Evolutionary conservation across 2,797 vertebrate species (phyloP).

Genomic region (Hapalemur alaotrensis): DNA sequence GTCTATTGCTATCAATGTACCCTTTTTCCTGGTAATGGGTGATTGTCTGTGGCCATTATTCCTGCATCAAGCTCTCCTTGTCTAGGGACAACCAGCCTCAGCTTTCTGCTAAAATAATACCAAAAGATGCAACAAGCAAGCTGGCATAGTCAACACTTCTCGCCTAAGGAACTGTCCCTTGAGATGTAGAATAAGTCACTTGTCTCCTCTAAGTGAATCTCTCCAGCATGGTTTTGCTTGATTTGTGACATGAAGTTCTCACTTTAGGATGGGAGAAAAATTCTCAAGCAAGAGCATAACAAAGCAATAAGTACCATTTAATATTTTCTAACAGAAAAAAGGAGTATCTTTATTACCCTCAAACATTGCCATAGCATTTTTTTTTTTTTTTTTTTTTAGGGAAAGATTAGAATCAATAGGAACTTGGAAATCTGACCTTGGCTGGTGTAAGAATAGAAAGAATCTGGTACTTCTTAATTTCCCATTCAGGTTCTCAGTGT

Average conservation of each 20-base stretch:
- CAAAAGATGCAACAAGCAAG: neutral
- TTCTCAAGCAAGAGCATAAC: neutral
- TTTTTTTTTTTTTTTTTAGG: neutral
- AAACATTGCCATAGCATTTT: neutral
- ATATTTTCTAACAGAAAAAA: constrained; percentile 32
- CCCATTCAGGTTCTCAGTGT: constrained; percentile 62
- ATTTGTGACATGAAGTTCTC: neutral
- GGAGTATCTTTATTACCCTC: constrained; percentile 14
- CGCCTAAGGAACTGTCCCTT: neutral
- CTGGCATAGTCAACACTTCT: neutral
- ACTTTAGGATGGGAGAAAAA: neutral
- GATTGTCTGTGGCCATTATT: neutral
- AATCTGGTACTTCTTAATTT: constrained; percentile 63
- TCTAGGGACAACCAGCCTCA: neutral
- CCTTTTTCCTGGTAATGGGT: neutral
- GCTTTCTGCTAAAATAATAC: neutral
- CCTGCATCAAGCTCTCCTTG: neutral
- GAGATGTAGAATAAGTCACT: neutral
- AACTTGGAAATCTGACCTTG: constrained; percentile 59
- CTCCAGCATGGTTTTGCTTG: neutral
- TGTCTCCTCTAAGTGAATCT: neutral
- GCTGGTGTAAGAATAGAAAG: constrained; percentile 36
- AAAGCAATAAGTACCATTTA: neutral
- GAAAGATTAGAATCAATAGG: constrained; percentile 8
- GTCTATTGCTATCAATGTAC: neutral